Evolutionary conservation across 2,888 invertebrate species (phyloP).

Genomic region (Hedychridium roseum): DNA sequence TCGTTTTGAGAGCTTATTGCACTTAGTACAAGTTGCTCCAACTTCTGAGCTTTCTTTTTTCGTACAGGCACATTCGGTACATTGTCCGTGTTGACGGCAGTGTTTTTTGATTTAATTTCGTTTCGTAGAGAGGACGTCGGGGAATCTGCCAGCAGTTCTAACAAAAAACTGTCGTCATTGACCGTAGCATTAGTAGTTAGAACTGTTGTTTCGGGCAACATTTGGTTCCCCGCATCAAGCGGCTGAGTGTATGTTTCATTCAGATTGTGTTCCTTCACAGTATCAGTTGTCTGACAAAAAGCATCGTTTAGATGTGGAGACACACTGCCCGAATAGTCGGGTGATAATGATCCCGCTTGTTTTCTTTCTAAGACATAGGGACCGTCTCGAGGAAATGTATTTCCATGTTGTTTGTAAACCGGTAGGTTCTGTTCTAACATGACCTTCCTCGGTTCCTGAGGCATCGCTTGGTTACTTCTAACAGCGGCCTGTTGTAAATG

Average conservation of each 20-base stretch:
- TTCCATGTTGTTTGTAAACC: slow-evolving; percentile 40
- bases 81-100: slow-evolving; percentile 48
- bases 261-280: slow-evolving; percentile 43
- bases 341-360: slow-evolving; percentile 38
- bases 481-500: slow-evolving; percentile 44
- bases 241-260: slow-evolving; percentile 52
- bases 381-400: slow-evolving; percentile 27
- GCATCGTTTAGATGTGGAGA: slow-evolving; percentile 58
- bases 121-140: slow-evolving; percentile 51
- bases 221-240: slow-evolving; percentile 4
- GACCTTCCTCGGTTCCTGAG: slow-evolving; percentile 53
- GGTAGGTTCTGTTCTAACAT: slow-evolving; percentile 43
- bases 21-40: slow-evolving; percentile 57
- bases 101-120: slow-evolving; percentile 47
- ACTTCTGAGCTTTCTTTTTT: slow-evolving; percentile 58
- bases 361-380: slow-evolving; percentile 24
- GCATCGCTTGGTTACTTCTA: slow-evolving; percentile 49
- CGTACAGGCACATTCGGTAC: slow-evolving; percentile 54
- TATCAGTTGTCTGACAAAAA: slow-evolving; percentile 45
- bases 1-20: slow-evolving; percentile 60
- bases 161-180: slow-evolving; percentile 57
- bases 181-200: slow-evolving; percentile 60
- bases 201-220: slow-evolving; percentile 49
- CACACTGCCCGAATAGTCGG: slow-evolving; percentile 51
- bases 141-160: slow-evolving; percentile 56